These are phyloP conservation scores for Eulemur rubriventer DNA, from an alignment of 2,797 vertebrate genomes.

Conservation along the genomic window DNA sequence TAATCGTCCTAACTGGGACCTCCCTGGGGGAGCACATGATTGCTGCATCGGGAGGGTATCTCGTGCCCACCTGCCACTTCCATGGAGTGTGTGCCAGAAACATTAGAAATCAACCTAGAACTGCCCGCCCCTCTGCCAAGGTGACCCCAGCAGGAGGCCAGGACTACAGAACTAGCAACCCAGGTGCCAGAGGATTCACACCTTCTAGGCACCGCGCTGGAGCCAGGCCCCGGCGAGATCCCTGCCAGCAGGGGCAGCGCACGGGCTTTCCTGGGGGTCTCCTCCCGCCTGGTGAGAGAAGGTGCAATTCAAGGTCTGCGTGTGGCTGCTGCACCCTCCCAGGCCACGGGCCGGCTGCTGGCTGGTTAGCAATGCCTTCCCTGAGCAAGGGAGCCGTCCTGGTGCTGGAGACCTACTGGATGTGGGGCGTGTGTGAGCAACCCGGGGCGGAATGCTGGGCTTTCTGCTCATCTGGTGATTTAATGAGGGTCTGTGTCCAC, in stretches of 20 bases:
- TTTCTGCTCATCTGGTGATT: not conserved
- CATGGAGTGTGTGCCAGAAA: not conserved
- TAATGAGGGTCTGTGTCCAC: not conserved
- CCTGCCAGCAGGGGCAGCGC: not conserved
- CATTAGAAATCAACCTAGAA: not conserved
- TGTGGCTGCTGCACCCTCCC: not conserved
- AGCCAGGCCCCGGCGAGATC: not conserved
- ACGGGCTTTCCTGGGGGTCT: not conserved
- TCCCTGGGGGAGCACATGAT: not conserved
- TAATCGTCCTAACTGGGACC: not conserved
- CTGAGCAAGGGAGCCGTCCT: not conserved
- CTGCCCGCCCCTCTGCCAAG: no score
- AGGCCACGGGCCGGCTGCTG: not conserved
- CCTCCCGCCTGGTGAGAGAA: not conserved
- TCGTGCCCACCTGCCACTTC: not conserved
- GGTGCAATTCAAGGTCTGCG: rapidly evolving
- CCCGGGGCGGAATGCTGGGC: not conserved
- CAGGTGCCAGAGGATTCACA: not conserved
- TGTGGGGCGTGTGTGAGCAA: rapidly evolving
- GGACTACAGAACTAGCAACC: not conserved
- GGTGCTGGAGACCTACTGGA: not conserved
- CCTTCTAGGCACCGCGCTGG: rapidly evolving
- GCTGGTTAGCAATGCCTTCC: not conserved
- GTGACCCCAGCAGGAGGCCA: not conserved
- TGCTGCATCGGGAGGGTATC: not conserved